Percentiles rank a stretch among this genome's conserved stretches.
Evolutionary conservation across 2,888 invertebrate genomes (phyloP).

Genomic region (Fragum sueziense): DNA sequence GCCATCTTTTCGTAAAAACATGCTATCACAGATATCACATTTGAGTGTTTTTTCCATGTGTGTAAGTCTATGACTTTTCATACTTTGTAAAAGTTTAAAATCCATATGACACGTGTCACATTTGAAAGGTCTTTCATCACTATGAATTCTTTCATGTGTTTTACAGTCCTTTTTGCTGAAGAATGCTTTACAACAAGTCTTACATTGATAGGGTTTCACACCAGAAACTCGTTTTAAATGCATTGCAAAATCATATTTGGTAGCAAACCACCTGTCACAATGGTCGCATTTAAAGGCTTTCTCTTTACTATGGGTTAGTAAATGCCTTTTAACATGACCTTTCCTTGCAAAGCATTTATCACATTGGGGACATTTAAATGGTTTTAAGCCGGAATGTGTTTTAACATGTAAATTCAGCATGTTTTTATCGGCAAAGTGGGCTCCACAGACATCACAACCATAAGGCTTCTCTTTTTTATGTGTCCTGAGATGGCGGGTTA

Average conservation of each 20-base stretch:
- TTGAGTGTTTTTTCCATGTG: not conserved
- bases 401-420: not conserved
- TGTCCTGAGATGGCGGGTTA: not conserved
- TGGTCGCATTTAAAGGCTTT: not conserved
- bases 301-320: not conserved
- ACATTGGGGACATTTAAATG: slow-evolving; percentile 9
- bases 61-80: not conserved
- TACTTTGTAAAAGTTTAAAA: not conserved
- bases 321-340: not conserved
- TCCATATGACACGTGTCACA: not conserved
- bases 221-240: not conserved
- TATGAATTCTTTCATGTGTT: not conserved
- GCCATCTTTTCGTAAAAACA: not conserved
- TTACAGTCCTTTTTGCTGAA: not conserved
- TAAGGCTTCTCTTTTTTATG: not conserved
- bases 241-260: not conserved
- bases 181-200: not conserved
- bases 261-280: not conserved
- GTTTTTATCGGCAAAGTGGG: not conserved
- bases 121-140: not conserved
- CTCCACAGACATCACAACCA: slow-evolving; percentile 6
- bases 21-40: not conserved
- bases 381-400: slow-evolving; percentile 5
- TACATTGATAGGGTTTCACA: not conserved
- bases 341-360: slow-evolving; percentile 3